phyloP scores from a whole-genome alignment of 2,888 invertebrate species.

The Drosophila emarginata region DNA sequence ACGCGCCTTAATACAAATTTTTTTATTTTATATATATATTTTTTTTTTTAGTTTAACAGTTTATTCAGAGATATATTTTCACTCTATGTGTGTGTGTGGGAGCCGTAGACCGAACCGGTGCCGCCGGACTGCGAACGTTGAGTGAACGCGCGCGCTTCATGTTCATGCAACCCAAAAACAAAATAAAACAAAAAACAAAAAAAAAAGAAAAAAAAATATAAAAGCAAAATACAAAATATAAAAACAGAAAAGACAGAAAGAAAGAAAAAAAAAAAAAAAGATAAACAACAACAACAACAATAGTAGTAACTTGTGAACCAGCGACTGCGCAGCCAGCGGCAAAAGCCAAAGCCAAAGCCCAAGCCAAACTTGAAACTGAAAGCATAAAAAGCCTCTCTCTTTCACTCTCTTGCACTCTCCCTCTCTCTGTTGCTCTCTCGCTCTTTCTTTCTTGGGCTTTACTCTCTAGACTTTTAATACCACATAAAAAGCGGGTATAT shows the following conservation, averaged over 20 bases:
- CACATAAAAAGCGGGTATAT: background rate
- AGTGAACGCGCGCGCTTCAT: slow-evolving; percentile 81
- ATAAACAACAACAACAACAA: slow-evolving; percentile 31
- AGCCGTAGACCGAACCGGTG: slow-evolving; percentile 81
- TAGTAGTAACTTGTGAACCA: slow-evolving; percentile 49
- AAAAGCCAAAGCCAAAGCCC: slow-evolving; percentile 30
- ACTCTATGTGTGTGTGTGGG: slow-evolving; percentile 11
- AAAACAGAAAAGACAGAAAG: slow-evolving; percentile 20
- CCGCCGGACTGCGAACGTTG: slow-evolving; percentile 82
- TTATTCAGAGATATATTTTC: background rate
- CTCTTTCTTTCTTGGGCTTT: slow-evolving; percentile 63
- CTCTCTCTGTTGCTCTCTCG: slow-evolving; percentile 51
- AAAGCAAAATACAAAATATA: slow-evolving; percentile 13
- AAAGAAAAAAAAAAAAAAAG: background rate
- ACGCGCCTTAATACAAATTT: slow-evolving; percentile 51
- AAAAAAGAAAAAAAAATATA: slow-evolving; percentile 33
- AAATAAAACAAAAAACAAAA: slow-evolving; percentile 28
- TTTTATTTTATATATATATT: background rate
- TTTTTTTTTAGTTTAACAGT: background rate
- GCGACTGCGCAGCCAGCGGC: slow-evolving; percentile 58
- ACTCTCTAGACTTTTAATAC: slow-evolving; percentile 56
- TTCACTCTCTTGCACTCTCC: background rate
- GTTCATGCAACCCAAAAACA: slow-evolving; percentile 65
- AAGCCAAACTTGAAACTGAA: slow-evolving; percentile 73
- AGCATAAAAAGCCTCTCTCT: slow-evolving; percentile 47